These are phyloP conservation scores for Prostheceraeus crozeri DNA, from an alignment of 2,888 invertebrate genomes.

Conservation along the genomic window DNA sequence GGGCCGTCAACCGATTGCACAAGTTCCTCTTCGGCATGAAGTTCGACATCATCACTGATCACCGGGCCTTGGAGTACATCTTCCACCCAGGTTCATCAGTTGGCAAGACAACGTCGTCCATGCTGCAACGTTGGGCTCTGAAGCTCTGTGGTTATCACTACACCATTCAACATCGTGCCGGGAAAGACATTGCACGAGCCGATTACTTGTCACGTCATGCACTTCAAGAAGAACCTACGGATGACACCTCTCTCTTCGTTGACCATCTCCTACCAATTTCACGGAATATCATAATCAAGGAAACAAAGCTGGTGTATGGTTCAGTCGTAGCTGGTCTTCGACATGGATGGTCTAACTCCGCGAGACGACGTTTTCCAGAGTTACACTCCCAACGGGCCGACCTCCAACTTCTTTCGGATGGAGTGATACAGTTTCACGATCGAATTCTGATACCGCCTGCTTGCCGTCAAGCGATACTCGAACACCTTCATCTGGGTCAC, in stretches of 20 bases:
- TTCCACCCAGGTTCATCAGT: not conserved
- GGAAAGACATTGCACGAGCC: conserved; percentile 6
- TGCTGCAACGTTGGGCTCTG: conserved; percentile 22
- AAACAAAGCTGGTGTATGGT: conserved; percentile 20
- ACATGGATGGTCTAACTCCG: conserved; percentile 25
- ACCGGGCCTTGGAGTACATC: conserved; percentile 11
- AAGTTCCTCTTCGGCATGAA: conserved; percentile 20
- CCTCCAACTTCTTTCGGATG: too few species aligned
- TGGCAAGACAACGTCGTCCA: conserved; percentile 7
- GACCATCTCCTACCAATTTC: conserved; percentile 14
- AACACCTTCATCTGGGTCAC: conserved; percentile 14
- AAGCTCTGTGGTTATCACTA: conserved; percentile 15
- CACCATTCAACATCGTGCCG: conserved; percentile 9
- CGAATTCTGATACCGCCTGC: too few species aligned
- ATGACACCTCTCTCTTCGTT: conserved; percentile 8
- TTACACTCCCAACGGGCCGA: too few species aligned
- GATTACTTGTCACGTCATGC: conserved; percentile 26
- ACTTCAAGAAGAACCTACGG: not conserved
- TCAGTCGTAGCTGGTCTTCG: conserved; percentile 9
- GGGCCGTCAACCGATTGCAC: conserved; percentile 16
- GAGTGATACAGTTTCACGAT: too few species aligned
- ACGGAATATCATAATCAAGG: not conserved
- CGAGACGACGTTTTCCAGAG: conserved; percentile 22
- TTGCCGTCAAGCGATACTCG: too few species aligned
- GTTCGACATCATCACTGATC: conserved; percentile 11